A percentile compares a stretch with the other conserved stretches of the same genome.
Evolutionary conservation across 2,888 invertebrate species (phyloP).

Genomic region (Pegoplata infirma): DNA sequence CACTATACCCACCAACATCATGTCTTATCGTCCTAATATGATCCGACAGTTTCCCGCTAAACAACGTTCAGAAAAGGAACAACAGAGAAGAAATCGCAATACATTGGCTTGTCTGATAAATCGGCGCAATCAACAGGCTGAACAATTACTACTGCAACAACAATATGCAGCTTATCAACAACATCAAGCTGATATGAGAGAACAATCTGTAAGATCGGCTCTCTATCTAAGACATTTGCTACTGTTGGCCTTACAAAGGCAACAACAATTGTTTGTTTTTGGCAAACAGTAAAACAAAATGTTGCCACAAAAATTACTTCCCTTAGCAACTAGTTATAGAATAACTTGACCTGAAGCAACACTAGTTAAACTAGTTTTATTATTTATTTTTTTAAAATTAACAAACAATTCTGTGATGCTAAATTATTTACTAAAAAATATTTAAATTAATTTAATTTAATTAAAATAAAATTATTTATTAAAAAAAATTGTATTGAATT

Average conservation of each 20-base stretch:
- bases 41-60: constrained; percentile 62
- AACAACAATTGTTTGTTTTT: constrained; percentile 14
- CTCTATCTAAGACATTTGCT: constrained; percentile 36
- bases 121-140: constrained; percentile 66
- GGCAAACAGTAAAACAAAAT: constrained; percentile 9
- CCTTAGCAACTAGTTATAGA: not conserved
- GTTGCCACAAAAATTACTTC: not conserved
- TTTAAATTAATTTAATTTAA: not conserved
- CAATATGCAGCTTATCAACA: constrained; percentile 64
- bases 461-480: not conserved
- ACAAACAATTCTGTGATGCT: not conserved
- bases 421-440: not conserved
- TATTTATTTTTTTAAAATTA: not conserved
- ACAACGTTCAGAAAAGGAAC: constrained; percentile 65
- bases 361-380: constrained; percentile 6
- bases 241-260: constrained; percentile 1
- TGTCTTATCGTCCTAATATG: constrained; percentile 67
- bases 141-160: constrained; percentile 65
- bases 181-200: constrained; percentile 60
- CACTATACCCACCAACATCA: not conserved
- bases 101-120: constrained; percentile 67
- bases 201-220: constrained; percentile 5
- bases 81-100: constrained; percentile 69
- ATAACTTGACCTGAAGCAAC: not conserved
- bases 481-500: not conserved